phyloP scores from a whole-genome alignment of 2,113 vertebrate species.

The Naja naja region DNA sequence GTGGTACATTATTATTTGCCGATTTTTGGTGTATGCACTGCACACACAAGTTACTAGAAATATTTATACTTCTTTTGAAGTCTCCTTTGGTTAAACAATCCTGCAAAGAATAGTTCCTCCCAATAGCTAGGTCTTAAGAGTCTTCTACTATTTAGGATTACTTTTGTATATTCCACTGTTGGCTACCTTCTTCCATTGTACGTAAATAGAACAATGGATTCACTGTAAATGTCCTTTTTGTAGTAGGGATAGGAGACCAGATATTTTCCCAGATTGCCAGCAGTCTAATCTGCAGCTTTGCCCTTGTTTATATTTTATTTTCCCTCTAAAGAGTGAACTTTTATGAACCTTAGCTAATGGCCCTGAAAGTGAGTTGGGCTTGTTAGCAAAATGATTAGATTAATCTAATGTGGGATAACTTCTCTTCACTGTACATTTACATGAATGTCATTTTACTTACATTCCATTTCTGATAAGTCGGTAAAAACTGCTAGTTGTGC shows the following conservation, averaged over 20 bases:
- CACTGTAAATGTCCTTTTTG: not conserved
- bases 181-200: not conserved
- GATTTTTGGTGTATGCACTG: not conserved
- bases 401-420: not conserved
- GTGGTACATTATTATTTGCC: not conserved
- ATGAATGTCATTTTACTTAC: too few relatives aligned
- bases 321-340: not conserved
- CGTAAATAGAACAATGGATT: not conserved
- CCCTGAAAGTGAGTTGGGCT: not conserved
- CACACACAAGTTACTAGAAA: not conserved
- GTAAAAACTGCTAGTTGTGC: not conserved
- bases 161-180: not conserved
- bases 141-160: not conserved
- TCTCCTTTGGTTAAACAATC: not conserved
- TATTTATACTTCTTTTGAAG: not conserved
- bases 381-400: not conserved
- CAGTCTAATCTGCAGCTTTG: not conserved
- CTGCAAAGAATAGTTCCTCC: not conserved
- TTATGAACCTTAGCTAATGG: not conserved
- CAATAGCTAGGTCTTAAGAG: not conserved
- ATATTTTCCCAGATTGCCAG: not conserved
- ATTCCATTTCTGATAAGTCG: not conserved
- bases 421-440: not conserved
- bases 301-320: not conserved
- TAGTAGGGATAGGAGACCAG: not conserved